phyloP scores from a whole-genome alignment of 2,888 invertebrate species.

The Clepsis dumicolana region DNA sequence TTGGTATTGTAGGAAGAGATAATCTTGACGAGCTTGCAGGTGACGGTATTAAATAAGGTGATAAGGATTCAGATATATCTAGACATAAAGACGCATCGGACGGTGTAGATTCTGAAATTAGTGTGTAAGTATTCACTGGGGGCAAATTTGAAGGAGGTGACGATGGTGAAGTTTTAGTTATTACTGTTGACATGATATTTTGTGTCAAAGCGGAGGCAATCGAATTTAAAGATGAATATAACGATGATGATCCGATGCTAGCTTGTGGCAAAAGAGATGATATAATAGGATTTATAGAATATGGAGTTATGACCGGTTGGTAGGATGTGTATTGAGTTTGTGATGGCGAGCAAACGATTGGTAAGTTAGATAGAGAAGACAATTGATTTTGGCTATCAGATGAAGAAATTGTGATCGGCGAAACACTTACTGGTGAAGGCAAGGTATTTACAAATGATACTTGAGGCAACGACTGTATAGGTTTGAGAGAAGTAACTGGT shows the following conservation, averaged over 20 bases:
- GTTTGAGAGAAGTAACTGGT: not conserved
- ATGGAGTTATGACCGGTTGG: conserved; percentile 10
- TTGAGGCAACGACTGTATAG: conserved; percentile 26
- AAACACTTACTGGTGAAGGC: conserved; percentile 15
- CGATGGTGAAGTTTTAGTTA: conserved; percentile 15
- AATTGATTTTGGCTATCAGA: not conserved
- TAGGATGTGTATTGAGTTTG: not conserved
- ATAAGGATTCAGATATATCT: conserved; percentile 17
- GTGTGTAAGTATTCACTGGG: conserved; percentile 21
- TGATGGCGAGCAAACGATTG: conserved; percentile 15
- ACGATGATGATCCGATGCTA: not conserved
- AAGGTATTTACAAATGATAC: conserved; percentile 23
- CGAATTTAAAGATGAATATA: conserved; percentile 22
- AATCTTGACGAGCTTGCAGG: not conserved
- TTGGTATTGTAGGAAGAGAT: conserved; percentile 23
- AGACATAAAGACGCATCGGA: conserved; percentile 1
- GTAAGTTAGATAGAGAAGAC: conserved; percentile 28
- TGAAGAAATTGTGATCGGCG: conserved; percentile 11
- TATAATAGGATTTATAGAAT: conserved; percentile 4
- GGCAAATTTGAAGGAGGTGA: conserved; percentile 9
- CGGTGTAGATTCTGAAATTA: not conserved
- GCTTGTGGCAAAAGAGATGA: conserved; percentile 12
- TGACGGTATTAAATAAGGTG: conserved; percentile 6
- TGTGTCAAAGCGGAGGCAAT: conserved; percentile 23
- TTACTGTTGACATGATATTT: conserved; percentile 27